These are phyloP conservation scores for Sebastes oblongus DNA, from an alignment of 2,797 vertebrate genomes.

Conservation along the genomic window DNA sequence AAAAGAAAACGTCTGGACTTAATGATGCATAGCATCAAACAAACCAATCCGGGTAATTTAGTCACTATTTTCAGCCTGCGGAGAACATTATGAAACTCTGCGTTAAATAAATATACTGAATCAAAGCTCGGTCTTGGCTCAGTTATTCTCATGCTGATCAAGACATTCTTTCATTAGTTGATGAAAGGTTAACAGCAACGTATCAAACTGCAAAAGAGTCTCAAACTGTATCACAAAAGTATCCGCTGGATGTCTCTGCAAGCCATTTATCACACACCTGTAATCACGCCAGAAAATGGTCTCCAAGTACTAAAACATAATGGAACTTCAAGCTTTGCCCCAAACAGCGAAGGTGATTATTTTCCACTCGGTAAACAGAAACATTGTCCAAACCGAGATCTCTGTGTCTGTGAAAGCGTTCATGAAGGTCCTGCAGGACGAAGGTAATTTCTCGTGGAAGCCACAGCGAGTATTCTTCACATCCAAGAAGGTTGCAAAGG, in stretches of 20 bases:
- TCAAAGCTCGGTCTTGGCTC: constrained; percentile 18
- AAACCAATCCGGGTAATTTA: constrained; percentile 26
- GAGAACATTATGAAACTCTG: constrained; percentile 40
- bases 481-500: constrained; percentile 27
- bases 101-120: constrained; percentile 50
- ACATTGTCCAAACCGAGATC: constrained; percentile 52
- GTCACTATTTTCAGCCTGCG: constrained; percentile 35
- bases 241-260: constrained; percentile 33
- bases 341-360: constrained; percentile 47
- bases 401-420: constrained; percentile 61
- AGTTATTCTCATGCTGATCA: constrained; percentile 16
- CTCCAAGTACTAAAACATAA: constrained; percentile 43
- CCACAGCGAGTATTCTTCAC: constrained; percentile 23
- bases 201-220: constrained; percentile 37
- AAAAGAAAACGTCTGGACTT: constrained; percentile 4
- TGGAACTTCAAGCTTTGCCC: constrained; percentile 46
- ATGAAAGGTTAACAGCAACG: constrained; percentile 35
- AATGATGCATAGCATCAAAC: constrained; percentile 56
- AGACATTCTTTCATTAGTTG: constrained; percentile 21
- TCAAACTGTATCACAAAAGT: constrained; percentile 53
- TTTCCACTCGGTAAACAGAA: constrained; percentile 69
- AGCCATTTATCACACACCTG: constrained; percentile 46
- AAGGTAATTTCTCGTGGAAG: constrained; percentile 23
- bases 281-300: constrained; percentile 41
- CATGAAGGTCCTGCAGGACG: constrained; percentile 24